Percentiles rank a stretch among this genome's conserved stretches.
Evolutionary conservation across 2,888 invertebrate genomes (phyloP).

Genomic region (Dusona sp.): DNA sequence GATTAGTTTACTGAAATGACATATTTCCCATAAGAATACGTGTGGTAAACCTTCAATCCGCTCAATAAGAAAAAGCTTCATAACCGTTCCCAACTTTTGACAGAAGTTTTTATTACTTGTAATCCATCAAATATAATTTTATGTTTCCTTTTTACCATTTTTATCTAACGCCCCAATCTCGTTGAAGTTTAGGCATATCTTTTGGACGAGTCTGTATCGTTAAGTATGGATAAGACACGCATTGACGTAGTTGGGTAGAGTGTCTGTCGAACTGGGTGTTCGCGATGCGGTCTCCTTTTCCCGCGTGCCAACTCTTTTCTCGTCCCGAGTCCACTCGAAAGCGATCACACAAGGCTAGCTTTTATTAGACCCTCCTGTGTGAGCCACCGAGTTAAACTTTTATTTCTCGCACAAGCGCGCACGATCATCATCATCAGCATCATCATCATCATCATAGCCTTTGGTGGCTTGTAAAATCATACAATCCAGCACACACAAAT

Average conservation of each 20-base stretch:
- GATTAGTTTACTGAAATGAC: neutral
- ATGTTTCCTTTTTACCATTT: neutral
- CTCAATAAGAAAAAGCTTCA: neutral
- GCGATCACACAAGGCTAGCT: constrained; percentile 67
- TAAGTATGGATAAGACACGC: constrained; percentile 34
- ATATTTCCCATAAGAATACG: neutral
- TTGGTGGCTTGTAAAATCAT: constrained; percentile 55
- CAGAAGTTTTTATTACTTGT: neutral
- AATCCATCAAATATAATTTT: neutral
- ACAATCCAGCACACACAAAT: constrained; percentile 27
- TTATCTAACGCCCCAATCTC: neutral
- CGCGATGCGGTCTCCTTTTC: constrained; percentile 5
- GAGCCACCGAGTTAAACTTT: constrained; percentile 51
- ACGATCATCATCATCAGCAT: constrained; percentile 54
- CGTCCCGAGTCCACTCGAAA: constrained; percentile 60
- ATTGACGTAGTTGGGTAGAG: constrained; percentile 63
- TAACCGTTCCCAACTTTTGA: neutral
- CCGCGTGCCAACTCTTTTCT: constrained; percentile 48
- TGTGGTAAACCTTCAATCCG: neutral
- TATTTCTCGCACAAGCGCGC: constrained; percentile 49
- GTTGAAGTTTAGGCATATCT: neutral
- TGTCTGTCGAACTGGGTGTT: constrained; percentile 29
- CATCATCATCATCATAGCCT: constrained; percentile 48
- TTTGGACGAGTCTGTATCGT: constrained; percentile 14
- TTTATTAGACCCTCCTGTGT: constrained; percentile 62